Evolutionary conservation across 2,113 vertebrate genomes (phyloP).

Genomic region (Dipodomys spectabilis): DNA sequence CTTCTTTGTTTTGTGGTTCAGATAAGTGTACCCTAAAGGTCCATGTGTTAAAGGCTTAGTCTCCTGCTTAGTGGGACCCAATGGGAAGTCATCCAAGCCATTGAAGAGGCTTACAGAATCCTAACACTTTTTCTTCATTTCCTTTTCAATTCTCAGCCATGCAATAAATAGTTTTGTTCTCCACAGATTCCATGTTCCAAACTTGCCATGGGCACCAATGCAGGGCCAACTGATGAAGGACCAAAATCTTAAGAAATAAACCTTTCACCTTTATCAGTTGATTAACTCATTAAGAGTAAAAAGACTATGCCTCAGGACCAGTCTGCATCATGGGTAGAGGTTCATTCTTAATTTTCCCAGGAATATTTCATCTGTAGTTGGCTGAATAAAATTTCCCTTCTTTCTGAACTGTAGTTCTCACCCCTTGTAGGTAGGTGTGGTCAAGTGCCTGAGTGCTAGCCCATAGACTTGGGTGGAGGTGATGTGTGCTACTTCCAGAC

Average conservation of each 20-base stretch:
- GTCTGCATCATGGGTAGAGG: neutral
- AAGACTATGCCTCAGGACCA: neutral
- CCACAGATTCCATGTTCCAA: neutral
- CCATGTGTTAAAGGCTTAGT: neutral
- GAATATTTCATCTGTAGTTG: neutral
- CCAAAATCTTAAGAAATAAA: neutral
- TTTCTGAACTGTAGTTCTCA: conserved; percentile 20
- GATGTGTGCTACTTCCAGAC: neutral
- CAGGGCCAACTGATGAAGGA: neutral
- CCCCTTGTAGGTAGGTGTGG: neutral
- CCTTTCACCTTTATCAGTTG: neutral
- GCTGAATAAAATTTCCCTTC: neutral
- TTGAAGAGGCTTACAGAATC: neutral
- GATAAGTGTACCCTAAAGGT: neutral
- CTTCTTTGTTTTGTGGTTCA: neutral
- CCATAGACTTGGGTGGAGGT: neutral
- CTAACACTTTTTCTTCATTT: neutral
- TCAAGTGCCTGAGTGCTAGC: neutral
- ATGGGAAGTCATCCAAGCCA: neutral
- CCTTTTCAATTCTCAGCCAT: neutral
- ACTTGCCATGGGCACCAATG: neutral
- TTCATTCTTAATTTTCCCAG: neutral
- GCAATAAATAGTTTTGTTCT: neutral
- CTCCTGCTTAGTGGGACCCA: neutral
- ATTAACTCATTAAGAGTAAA: neutral